Conservation (phyloP, 2,888 invertebrate species). For the Drosophila borealis region DNA sequence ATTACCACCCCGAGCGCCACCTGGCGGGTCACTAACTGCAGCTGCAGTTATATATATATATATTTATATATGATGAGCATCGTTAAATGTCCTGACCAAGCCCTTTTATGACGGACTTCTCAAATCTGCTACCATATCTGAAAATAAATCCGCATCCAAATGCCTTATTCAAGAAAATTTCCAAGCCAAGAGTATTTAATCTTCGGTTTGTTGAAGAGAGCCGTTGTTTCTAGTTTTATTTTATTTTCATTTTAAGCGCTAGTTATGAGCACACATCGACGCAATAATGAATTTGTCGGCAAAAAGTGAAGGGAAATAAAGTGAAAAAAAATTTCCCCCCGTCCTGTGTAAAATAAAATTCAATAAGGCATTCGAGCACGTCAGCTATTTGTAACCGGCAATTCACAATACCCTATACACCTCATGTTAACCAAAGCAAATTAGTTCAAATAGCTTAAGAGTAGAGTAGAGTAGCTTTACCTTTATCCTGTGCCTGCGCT, state of each 20-base stretch:
- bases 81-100: no score
- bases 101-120: no score
- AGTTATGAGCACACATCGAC: constrained; percentile 50
- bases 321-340: constrained; percentile 16
- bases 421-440: not conserved
- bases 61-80: no score
- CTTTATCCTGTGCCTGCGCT: not conserved
- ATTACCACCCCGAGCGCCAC: constrained; percentile 52
- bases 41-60: not conserved
- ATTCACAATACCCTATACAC: not conserved
- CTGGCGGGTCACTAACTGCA: constrained; percentile 32
- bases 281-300: constrained; percentile 38
- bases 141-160: no score
- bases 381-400: constrained; percentile 12
- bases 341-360: constrained; percentile 1
- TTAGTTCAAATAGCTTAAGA: not conserved
- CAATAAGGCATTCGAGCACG: constrained; percentile 10
- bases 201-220: no score
- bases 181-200: no score
- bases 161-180: no score
- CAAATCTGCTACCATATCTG: no score
- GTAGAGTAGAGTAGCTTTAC: no score
- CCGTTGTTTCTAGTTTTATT: not conserved
- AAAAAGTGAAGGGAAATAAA: constrained; percentile 22
- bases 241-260: constrained; percentile 45